Evolutionary conservation across 2,113 vertebrate species (phyloP).

Genomic region (zebrafish (Danio rerio)): GRCz12tu NC_133187.1:49502501-49503000

Average conservation of each 20-base stretch:
- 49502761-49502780: background rate
- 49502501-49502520: no score
- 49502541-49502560: background rate
- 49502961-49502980: no score
- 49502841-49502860: background rate
- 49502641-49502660: no score
- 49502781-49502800: background rate
- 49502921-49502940: background rate
- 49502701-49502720: no score
- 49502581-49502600: no score
- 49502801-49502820: constrained; percentile 23
- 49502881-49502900: no score
- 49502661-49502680: background rate
- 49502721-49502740: background rate
- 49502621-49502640: background rate
- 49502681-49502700: no score
- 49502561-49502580: background rate
- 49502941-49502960: no score
- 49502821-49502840: background rate
- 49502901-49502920: constrained; percentile 14
- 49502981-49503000: no score
- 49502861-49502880: no score
- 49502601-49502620: constrained; percentile 8
- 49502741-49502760: background rate
- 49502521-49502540: no score